phyloP scores from a whole-genome alignment of 1,140 invertebrate species.

The Drosophila leontia region DNA sequence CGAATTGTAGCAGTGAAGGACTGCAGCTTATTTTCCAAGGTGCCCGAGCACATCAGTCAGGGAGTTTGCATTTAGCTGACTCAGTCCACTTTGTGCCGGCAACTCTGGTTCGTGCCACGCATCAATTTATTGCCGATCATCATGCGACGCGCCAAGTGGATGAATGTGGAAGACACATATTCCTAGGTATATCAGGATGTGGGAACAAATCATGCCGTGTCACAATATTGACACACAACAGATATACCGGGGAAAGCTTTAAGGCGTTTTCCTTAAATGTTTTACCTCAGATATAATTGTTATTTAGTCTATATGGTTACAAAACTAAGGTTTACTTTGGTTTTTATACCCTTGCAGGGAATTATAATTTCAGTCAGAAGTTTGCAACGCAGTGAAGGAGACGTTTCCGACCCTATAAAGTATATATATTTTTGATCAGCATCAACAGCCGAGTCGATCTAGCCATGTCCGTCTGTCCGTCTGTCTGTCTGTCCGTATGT shows the following conservation, averaged over 20 bases:
- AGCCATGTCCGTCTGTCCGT: too few relatives aligned
- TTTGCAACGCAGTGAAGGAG: too few relatives aligned
- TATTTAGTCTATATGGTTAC: background rate
- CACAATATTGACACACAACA: conserved; percentile 69
- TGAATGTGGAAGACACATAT: conserved; percentile 7
- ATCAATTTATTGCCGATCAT: conserved; percentile 79
- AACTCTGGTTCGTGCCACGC: conserved; percentile 26
- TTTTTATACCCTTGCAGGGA: too few relatives aligned
- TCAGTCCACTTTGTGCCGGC: conserved; percentile 38
- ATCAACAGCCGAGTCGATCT: too few relatives aligned
- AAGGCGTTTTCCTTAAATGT: background rate
- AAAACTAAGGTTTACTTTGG: background rate
- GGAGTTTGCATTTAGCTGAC: conserved; percentile 71
- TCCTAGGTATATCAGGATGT: background rate
- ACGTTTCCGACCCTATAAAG: too few relatives aligned
- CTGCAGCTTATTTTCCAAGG: conserved; percentile 31
- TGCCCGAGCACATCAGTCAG: conserved; percentile 32
- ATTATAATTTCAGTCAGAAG: too few relatives aligned
- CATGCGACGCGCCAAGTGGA: conserved; percentile 59
- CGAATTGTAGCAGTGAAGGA: conserved; percentile 37
- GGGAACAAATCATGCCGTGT: conserved; percentile 68
- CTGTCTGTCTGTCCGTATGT: too few relatives aligned
- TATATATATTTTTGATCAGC: too few relatives aligned
- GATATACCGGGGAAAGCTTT: conserved; percentile 25
- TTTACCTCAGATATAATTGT: background rate